Percentiles rank a stretch among this genome's conserved stretches.
Evolutionary conservation across 2,888 invertebrate species (phyloP).

Genomic region (Argynnis bischoffii): DNA sequence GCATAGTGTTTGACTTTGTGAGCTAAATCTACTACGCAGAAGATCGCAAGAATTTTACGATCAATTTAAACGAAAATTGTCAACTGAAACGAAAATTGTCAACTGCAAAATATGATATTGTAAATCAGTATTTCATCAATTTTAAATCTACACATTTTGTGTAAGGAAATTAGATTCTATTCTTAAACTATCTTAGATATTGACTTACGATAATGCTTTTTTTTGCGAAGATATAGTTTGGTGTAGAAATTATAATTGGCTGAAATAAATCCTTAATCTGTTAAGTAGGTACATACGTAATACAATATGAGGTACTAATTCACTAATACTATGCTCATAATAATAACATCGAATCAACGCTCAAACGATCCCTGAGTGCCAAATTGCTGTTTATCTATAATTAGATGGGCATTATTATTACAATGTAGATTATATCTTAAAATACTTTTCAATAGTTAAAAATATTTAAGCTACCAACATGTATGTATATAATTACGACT

Average conservation of each 20-base stretch:
- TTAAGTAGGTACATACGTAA: neutral
- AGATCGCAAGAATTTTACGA: no score
- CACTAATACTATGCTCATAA: constrained; percentile 27
- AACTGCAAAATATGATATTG: no score
- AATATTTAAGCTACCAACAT: neutral
- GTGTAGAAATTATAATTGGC: neutral
- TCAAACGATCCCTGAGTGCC: constrained; percentile 46
- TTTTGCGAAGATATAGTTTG: no score
- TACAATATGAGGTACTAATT: constrained; percentile 1
- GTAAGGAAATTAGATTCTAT: no score
- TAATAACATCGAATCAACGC: constrained; percentile 36
- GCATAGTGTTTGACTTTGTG: no score
- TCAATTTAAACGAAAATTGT: no score
- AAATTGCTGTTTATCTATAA: constrained; percentile 63
- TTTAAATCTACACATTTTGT: no score
- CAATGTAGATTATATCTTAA: constrained; percentile 40
- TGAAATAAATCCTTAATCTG: neutral
- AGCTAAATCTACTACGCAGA: no score
- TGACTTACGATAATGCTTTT: no score
- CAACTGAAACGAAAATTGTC: no score
- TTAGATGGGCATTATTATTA: constrained; percentile 59
- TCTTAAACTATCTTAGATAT: no score
- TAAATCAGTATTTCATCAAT: no score
- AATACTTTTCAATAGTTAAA: neutral
- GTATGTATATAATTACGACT: neutral